These are phyloP conservation scores for Turnix velox DNA, from an alignment of 2,113 vertebrate genomes.

Conservation along the genomic window DNA sequence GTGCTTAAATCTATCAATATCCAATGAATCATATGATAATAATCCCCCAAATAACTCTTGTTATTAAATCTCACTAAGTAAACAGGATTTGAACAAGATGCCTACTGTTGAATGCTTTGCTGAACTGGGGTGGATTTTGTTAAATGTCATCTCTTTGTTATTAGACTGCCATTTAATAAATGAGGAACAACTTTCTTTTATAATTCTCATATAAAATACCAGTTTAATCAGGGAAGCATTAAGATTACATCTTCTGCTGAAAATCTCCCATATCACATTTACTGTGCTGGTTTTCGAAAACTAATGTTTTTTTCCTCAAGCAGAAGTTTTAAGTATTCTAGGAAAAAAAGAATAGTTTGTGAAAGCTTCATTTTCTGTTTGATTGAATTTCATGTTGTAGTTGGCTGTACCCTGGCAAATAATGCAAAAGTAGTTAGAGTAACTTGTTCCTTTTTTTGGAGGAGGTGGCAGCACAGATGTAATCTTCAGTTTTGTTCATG, in stretches of 20 bases:
- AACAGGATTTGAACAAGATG: neutral
- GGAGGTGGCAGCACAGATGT: neutral
- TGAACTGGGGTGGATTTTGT: neutral
- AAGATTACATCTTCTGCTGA: neutral
- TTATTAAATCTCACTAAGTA: neutral
- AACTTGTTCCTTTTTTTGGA: neutral
- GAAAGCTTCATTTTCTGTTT: neutral
- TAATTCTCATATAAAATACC: neutral
- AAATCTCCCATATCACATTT: neutral
- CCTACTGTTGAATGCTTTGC: neutral
- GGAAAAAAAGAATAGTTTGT: neutral
- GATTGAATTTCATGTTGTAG: neutral
- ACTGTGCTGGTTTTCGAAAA: neutral
- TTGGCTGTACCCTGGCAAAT: neutral
- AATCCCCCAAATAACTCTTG: neutral
- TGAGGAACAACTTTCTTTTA: neutral
- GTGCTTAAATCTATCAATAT: neutral
- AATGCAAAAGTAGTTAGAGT: neutral
- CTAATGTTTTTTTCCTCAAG: neutral
- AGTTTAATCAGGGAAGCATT: neutral
- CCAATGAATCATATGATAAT: neutral
- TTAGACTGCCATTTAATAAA: slow-evolving; percentile 33
- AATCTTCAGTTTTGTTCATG: slow-evolving; percentile 12
- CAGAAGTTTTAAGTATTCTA: neutral
- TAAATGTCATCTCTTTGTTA: slow-evolving; percentile 46